phyloP scores from a whole-genome alignment of 2,888 invertebrate species.

The Dugesia japonica region DNA sequence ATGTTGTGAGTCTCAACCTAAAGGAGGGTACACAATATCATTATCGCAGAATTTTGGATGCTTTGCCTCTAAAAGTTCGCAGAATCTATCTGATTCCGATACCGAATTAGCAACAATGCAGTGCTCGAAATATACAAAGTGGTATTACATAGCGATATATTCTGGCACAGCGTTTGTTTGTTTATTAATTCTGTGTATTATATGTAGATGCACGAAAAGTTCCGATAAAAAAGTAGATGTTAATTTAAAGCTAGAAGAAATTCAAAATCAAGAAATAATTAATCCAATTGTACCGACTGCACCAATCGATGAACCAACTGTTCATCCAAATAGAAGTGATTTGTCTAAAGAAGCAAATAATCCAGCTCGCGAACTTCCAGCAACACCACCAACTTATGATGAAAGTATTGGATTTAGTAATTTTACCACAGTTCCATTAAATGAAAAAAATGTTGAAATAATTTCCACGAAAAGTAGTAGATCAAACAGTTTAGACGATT shows the following conservation, averaged over 20 bases:
- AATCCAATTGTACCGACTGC: background rate
- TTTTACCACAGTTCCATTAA: background rate
- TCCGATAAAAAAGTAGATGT: background rate
- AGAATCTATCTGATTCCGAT: background rate
- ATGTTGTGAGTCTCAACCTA: background rate
- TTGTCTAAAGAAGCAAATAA: background rate
- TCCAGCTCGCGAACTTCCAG: background rate
- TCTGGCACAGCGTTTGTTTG: background rate
- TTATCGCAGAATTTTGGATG: background rate
- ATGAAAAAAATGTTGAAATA: background rate
- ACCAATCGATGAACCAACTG: background rate
- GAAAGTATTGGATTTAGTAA: slow-evolving; percentile 12
- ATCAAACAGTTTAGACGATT: background rate
- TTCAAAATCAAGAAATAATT: background rate
- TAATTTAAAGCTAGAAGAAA: background rate
- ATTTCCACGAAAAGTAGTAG: background rate
- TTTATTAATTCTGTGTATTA: background rate
- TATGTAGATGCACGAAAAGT: background rate
- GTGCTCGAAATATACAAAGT: background rate
- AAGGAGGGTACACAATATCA: background rate
- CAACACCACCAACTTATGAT: background rate
- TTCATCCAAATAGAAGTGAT: background rate
- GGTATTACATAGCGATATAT: background rate
- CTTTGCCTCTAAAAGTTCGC: background rate
- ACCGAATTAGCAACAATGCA: background rate